phyloP scores from a whole-genome alignment of 2,797 vertebrate species.

The Ptychobarbus kaznakovi region DNA sequence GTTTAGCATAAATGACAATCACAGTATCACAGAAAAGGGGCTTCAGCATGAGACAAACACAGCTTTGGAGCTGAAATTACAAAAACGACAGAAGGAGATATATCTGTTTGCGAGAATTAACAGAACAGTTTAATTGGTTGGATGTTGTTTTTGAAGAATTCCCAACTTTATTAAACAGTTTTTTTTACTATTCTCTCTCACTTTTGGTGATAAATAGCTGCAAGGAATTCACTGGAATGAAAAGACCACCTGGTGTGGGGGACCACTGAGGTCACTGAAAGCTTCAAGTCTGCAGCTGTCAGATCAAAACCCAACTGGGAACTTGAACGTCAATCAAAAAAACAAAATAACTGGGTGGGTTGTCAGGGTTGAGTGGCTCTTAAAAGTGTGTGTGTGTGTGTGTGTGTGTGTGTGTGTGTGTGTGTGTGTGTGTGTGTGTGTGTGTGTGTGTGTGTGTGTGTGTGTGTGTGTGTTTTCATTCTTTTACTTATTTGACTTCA shows the following conservation, averaged over 20 bases:
- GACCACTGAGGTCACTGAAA: conserved; percentile 20
- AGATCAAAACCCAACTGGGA: conserved; percentile 36
- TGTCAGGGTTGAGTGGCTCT: neutral
- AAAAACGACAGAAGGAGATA: conserved; percentile 22
- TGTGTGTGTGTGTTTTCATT: neutral
- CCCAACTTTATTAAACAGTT: conserved; percentile 4
- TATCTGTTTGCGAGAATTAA: conserved; percentile 22
- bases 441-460: neutral
- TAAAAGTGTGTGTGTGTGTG: neutral
- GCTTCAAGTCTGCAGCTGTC: conserved; percentile 32
- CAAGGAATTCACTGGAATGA: conserved; percentile 11
- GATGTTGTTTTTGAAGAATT: conserved; percentile 1
- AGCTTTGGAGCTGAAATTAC: conserved; percentile 28
- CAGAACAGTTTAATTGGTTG: conserved; percentile 24
- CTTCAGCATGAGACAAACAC: neutral
- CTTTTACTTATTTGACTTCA: neutral
- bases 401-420: neutral
- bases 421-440: neutral
- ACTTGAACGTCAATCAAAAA: conserved; percentile 21
- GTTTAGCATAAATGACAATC: conserved; percentile 65
- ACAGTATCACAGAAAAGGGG: conserved; percentile 43
- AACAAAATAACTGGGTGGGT: neutral
- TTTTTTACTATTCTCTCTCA: conserved; percentile 15
- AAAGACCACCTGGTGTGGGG: conserved; percentile 36
- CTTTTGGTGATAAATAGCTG: conserved; percentile 5